A percentile compares a stretch with the other conserved stretches of the same genome.
Evolutionary conservation across 2,888 invertebrate species (phyloP).

Genomic region (Drosophila setosimentum): DNA sequence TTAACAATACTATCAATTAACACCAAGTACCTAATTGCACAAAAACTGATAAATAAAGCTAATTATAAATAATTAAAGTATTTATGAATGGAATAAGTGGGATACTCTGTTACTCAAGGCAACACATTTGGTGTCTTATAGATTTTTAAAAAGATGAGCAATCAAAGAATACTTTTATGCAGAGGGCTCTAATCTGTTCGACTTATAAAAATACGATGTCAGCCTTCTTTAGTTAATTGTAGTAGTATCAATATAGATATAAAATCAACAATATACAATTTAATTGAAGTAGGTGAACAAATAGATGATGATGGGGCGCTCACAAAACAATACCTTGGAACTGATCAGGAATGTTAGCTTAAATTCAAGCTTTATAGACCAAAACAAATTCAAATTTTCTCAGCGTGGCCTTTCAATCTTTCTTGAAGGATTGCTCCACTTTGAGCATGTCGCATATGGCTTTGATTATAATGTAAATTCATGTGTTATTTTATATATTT

Average conservation of each 20-base stretch:
- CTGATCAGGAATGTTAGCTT: neutral
- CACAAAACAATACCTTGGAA: neutral
- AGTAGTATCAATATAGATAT: neutral
- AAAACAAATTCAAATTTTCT: neutral
- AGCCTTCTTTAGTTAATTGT: neutral
- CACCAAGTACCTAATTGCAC: slow-evolving; percentile 10
- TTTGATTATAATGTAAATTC: slow-evolving; percentile 60
- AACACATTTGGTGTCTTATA: neutral
- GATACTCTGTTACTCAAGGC: neutral
- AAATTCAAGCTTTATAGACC: neutral
- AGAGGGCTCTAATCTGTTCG: neutral
- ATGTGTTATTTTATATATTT: slow-evolving; percentile 27
- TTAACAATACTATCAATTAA: slow-evolving; percentile 3
- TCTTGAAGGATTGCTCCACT: neutral
- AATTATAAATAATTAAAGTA: neutral
- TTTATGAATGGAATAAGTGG: neutral
- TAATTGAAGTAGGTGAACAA: too few relatives aligned
- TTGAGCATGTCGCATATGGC: slow-evolving; percentile 8
- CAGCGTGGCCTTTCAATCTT: neutral
- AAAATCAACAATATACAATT: neutral
- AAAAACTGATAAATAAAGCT: slow-evolving; percentile 2
- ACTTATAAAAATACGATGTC: neutral
- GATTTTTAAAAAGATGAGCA: neutral
- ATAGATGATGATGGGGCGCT: too few relatives aligned
- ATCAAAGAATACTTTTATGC: neutral